A percentile compares a stretch with the other conserved stretches of the same genome.
Conservation (phyloP, 2,888 invertebrate genomes). For the Parthenolecanium corni region DNA sequence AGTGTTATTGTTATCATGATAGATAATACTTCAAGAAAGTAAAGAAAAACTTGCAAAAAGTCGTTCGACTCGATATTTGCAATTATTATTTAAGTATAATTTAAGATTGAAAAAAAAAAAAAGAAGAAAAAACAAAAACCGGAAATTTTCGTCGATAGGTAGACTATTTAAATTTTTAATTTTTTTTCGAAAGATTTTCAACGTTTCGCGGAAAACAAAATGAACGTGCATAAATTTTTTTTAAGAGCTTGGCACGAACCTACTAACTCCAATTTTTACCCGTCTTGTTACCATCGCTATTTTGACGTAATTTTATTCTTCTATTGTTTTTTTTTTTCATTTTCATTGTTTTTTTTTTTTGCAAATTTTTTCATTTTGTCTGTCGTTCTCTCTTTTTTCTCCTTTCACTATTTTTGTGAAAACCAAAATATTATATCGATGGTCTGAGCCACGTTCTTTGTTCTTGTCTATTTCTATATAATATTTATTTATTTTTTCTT, state of each 20-base stretch:
- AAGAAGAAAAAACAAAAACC: not conserved
- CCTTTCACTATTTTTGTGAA: not conserved
- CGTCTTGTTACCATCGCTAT: conserved; percentile 27
- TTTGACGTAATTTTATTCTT: conserved; percentile 17
- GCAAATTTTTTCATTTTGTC: not conserved
- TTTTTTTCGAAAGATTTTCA: not conserved
- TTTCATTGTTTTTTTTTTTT: conserved; percentile 8
- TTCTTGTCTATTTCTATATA: too few species aligned
- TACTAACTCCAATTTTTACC: conserved; percentile 3
- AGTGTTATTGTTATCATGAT: too few species aligned
- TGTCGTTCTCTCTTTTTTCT: not conserved
- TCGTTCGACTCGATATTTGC: not conserved
- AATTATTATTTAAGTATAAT: not conserved
- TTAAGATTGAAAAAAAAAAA: not conserved
- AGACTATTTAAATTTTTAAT: not conserved
- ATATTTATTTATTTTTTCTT: too few species aligned
- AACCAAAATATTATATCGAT: too few species aligned
- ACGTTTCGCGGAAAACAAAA: not conserved
- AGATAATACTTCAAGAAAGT: too few species aligned
- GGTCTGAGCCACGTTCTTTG: too few species aligned
- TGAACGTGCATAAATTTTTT: not conserved
- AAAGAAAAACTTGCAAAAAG: not conserved
- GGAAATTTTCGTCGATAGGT: not conserved
- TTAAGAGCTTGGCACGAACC: conserved; percentile 1
- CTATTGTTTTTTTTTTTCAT: not conserved